These are phyloP conservation scores for Synodontis membranacea DNA, from an alignment of 2,113 vertebrate species.

Conservation along the genomic window DNA sequence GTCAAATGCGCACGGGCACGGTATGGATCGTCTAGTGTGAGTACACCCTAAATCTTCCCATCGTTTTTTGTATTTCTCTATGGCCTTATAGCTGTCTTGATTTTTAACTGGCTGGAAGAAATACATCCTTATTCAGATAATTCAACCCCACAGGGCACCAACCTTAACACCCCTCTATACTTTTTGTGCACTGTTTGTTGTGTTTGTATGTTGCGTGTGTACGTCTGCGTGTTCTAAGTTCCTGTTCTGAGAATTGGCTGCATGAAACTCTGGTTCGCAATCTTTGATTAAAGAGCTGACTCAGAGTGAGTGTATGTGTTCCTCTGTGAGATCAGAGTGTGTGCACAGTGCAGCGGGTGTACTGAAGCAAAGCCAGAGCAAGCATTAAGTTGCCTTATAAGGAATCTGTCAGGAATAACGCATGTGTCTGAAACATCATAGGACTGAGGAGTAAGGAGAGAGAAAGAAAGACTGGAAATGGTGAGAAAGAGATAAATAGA, in stretches of 20 bases:
- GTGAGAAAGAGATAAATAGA: neutral
- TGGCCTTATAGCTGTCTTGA: neutral
- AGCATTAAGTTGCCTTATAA: slow-evolving; percentile 76
- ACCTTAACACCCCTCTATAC: neutral
- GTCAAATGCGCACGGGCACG: no score
- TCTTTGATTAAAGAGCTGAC: slow-evolving; percentile 56
- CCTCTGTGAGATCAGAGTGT: slow-evolving; percentile 41
- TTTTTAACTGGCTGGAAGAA: slow-evolving; percentile 30
- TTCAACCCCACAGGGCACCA: neutral
- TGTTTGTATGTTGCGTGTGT: slow-evolving; percentile 4
- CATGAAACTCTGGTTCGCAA: slow-evolving; percentile 44
- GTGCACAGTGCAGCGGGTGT: slow-evolving; percentile 57
- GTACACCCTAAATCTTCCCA: neutral
- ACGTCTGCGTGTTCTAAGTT: neutral
- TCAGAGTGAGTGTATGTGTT: slow-evolving; percentile 39
- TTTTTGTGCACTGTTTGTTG: neutral
- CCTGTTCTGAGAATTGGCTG: neutral
- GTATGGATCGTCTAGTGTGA: no score
- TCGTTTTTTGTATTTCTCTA: neutral
- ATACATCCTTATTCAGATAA: slow-evolving; percentile 7
- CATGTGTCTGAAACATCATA: slow-evolving; percentile 64
- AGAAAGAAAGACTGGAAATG: neutral
- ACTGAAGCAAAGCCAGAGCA: slow-evolving; percentile 72
- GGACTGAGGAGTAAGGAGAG: slow-evolving; percentile 50
- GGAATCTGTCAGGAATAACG: slow-evolving; percentile 69